These are phyloP conservation scores for Cranoglanis bouderius DNA, from an alignment of 2,113 vertebrate species.

Conservation along the genomic window DNA sequence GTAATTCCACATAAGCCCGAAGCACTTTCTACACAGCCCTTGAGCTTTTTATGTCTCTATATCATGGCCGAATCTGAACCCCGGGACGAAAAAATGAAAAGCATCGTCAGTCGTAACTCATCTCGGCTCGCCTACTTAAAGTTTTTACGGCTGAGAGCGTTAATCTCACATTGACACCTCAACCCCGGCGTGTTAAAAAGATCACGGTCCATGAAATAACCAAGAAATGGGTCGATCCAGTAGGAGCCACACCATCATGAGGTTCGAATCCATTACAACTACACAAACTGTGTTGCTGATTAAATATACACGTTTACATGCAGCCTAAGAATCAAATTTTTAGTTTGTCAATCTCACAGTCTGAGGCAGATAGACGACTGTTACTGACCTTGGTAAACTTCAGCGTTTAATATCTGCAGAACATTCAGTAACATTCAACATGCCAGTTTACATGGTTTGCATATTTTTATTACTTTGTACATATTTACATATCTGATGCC, in stretches of 20 bases:
- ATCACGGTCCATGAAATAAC: not conserved
- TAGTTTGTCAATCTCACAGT: not conserved
- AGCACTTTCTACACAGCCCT: not conserved
- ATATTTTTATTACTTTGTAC: slow-evolving; percentile 9
- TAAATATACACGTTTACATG: not conserved
- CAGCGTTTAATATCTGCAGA: not conserved
- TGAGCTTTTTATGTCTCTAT: not conserved
- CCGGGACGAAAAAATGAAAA: not conserved
- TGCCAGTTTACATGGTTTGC: not conserved
- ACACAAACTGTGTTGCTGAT: not conserved
- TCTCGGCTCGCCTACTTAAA: not conserved
- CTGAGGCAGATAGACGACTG: not conserved
- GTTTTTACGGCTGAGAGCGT: not conserved
- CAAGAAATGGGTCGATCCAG: not conserved
- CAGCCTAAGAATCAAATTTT: not conserved
- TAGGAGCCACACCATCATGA: not conserved
- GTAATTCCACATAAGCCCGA: not conserved
- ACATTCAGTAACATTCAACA: not conserved
- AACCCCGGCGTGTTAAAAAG: not conserved
- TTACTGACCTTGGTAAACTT: not conserved
- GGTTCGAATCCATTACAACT: not conserved
- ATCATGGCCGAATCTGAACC: not conserved
- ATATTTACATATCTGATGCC: not conserved
- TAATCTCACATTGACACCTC: not conserved
- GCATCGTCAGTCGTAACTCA: not conserved